Conservation (phyloP, 2,113 vertebrate genomes). For the Parus major region DNA sequence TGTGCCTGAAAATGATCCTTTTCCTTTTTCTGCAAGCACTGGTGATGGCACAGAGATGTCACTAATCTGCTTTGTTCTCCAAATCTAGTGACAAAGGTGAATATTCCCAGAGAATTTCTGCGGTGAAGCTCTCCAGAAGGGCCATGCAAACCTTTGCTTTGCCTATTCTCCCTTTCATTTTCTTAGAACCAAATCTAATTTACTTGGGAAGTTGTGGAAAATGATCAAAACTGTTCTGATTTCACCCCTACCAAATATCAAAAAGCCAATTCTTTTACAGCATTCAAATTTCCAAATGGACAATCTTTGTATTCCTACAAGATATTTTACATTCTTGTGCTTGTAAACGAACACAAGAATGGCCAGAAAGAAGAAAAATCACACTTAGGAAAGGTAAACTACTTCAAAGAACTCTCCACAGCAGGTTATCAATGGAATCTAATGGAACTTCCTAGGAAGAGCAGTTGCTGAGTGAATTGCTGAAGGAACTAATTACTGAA, state of each 20-base stretch:
- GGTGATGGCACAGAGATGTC: background rate
- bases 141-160: background rate
- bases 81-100: background rate
- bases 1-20: background rate
- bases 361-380: background rate
- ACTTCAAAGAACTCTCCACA: slow-evolving; percentile 32
- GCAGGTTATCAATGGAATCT: background rate
- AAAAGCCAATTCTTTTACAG: background rate
- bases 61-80: background rate
- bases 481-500: slow-evolving; percentile 29
- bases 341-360: background rate
- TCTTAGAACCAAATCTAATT: background rate
- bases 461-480: background rate
- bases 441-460: slow-evolving; percentile 5
- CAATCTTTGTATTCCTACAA: background rate
- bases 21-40: background rate
- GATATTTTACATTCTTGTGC: background rate
- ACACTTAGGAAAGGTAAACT: slow-evolving; percentile 12
- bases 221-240: background rate
- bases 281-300: background rate
- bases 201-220: background rate
- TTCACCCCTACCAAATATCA: background rate
- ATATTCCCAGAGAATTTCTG: background rate
- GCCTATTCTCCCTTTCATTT: background rate
- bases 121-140: background rate